These are phyloP conservation scores for Chanos chanos DNA, from an alignment of 2,797 vertebrate species.

Conservation along the genomic window DNA sequence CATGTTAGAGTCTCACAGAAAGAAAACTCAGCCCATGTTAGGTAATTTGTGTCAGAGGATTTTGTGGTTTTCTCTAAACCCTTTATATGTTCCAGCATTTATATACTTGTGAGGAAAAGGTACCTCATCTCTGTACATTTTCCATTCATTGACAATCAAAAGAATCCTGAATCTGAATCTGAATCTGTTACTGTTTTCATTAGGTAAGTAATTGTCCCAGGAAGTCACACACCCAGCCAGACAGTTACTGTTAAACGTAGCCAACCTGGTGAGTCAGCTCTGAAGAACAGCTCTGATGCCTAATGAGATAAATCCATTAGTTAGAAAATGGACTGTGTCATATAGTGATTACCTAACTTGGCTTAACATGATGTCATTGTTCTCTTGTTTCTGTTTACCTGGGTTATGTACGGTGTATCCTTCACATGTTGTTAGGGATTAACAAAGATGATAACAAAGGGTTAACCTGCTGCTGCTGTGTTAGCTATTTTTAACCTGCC, in stretches of 20 bases:
- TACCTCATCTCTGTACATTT: no score
- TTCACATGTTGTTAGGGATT: neutral
- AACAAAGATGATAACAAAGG: slow-evolving; percentile 31
- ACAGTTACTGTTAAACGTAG: slow-evolving; percentile 30
- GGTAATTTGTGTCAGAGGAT: slow-evolving; percentile 35
- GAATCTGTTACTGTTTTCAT: slow-evolving; percentile 15
- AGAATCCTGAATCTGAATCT: neutral
- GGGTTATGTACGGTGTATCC: slow-evolving; percentile 41
- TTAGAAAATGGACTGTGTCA: slow-evolving; percentile 45
- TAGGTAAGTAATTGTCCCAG: slow-evolving; percentile 6
- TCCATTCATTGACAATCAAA: no score
- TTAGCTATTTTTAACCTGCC: slow-evolving; percentile 38
- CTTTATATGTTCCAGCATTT: neutral
- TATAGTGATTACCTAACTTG: slow-evolving; percentile 44
- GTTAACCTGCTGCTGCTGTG: slow-evolving; percentile 28
- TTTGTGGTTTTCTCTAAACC: slow-evolving; percentile 16
- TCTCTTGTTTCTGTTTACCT: slow-evolving; percentile 30
- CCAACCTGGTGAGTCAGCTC: slow-evolving; percentile 31
- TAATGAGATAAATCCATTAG: slow-evolving; percentile 50
- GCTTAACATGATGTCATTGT: slow-evolving; percentile 38
- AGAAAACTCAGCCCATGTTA: slow-evolving; percentile 43
- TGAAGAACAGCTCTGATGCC: slow-evolving; percentile 42
- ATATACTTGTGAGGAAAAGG: neutral
- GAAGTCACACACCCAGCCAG: slow-evolving; percentile 31
- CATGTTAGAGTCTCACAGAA: slow-evolving; percentile 42